These are phyloP conservation scores for Baryphthengus martii DNA, from an alignment of 2,113 vertebrate species.

Conservation along the genomic window DNA sequence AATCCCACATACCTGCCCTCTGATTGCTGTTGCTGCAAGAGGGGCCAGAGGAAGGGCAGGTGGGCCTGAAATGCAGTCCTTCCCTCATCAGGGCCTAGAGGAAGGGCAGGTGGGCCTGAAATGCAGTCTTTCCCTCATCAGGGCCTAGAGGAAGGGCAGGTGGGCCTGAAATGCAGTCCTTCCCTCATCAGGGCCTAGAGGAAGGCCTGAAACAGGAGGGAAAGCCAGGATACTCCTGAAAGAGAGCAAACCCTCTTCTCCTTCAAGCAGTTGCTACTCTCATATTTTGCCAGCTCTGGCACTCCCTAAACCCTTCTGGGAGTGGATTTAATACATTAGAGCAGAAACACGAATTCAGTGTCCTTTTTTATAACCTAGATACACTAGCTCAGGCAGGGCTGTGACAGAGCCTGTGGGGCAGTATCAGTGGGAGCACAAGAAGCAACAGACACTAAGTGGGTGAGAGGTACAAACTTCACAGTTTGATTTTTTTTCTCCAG, in stretches of 20 bases:
- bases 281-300: background rate
- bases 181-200: background rate
- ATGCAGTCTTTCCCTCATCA: accelerated
- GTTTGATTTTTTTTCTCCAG: background rate
- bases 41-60: background rate
- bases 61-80: accelerated
- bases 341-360: background rate
- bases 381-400: background rate
- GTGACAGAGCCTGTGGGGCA: background rate
- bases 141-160: background rate
- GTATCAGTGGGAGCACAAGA: background rate
- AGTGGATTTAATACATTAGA: background rate
- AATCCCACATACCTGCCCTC: background rate
- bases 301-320: background rate
- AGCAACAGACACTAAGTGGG: background rate
- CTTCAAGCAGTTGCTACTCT: background rate
- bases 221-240: background rate
- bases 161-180: accelerated
- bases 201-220: background rate
- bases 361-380: background rate
- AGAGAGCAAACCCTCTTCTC: background rate
- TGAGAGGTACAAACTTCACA: background rate
- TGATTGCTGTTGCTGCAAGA: background rate
- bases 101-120: background rate
- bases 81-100: background rate